Evolutionary conservation across 2,797 vertebrate genomes (phyloP).

Genomic region (Karalla daura): DNA sequence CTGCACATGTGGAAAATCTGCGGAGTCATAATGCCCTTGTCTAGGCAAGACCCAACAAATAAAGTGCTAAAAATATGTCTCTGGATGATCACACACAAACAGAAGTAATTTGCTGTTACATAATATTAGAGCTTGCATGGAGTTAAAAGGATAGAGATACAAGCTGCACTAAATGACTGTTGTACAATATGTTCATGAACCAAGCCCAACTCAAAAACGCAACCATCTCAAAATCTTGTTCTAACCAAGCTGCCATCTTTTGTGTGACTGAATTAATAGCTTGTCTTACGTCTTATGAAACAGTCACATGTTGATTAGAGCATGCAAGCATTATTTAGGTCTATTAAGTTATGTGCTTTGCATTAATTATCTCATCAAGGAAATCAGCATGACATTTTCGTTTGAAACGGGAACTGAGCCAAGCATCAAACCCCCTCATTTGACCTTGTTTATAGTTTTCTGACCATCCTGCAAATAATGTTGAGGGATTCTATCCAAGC

Average conservation of each 20-base stretch:
- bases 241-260: background rate
- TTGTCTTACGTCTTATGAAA: too few species aligned
- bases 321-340: too few species aligned
- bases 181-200: too few species aligned
- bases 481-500: too few species aligned
- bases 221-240: background rate
- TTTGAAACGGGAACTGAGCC: too few species aligned
- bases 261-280: background rate
- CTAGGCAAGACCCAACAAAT: background rate
- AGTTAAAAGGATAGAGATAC: background rate
- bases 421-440: too few species aligned
- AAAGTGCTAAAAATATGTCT: background rate
- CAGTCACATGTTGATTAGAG: too few species aligned
- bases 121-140: background rate
- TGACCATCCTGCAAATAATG: too few species aligned
- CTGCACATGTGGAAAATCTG: background rate
- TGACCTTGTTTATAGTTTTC: too few species aligned
- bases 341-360: too few species aligned
- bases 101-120: background rate
- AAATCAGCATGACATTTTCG: too few species aligned
- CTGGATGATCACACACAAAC: background rate
- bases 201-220: background rate
- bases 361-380: too few species aligned
- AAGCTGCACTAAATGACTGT: background rate
- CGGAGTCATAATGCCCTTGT: background rate